A percentile compares a stretch with the other conserved stretches of the same genome.
These are phyloP conservation scores for Sciaenops ocellatus DNA, from an alignment of 2,797 vertebrate genomes.

Conservation along the genomic window DNA sequence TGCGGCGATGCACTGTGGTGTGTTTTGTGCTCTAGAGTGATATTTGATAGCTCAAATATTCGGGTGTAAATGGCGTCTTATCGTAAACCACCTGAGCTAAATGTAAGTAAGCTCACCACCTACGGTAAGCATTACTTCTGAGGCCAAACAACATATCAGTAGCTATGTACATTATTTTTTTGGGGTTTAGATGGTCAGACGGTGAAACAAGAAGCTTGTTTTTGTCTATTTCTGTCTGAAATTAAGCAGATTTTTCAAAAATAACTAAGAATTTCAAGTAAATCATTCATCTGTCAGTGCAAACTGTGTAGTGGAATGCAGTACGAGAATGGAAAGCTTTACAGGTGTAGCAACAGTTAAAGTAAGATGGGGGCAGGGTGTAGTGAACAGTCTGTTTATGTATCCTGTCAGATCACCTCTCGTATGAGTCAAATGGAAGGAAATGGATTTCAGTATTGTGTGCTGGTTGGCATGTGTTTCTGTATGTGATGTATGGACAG, in stretches of 20 bases:
- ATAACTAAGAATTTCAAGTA: neutral
- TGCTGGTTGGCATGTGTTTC: conserved; percentile 30
- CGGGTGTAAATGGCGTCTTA: neutral
- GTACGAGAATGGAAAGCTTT: neutral
- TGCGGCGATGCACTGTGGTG: neutral
- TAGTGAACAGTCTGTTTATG: neutral
- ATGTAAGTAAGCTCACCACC: too few relatives aligned
- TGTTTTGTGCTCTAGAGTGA: neutral
- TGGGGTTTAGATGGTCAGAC: neutral
- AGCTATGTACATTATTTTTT: too few relatives aligned
- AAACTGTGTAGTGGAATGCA: neutral
- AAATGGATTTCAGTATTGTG: conserved; percentile 3
- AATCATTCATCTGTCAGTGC: neutral
- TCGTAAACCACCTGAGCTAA: neutral
- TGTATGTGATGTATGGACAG: conserved; percentile 24
- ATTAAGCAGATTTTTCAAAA: neutral
- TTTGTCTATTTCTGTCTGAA: neutral
- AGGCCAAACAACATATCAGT: neutral
- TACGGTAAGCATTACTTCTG: neutral
- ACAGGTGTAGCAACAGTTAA: neutral
- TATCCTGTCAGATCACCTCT: neutral
- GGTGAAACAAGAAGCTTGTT: neutral
- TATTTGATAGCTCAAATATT: neutral
- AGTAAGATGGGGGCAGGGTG: neutral
- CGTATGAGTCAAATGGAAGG: neutral